Base-by-base conservation (phyloP, 2,797 vertebrate species). In the Coendou prehensilis region DNA sequence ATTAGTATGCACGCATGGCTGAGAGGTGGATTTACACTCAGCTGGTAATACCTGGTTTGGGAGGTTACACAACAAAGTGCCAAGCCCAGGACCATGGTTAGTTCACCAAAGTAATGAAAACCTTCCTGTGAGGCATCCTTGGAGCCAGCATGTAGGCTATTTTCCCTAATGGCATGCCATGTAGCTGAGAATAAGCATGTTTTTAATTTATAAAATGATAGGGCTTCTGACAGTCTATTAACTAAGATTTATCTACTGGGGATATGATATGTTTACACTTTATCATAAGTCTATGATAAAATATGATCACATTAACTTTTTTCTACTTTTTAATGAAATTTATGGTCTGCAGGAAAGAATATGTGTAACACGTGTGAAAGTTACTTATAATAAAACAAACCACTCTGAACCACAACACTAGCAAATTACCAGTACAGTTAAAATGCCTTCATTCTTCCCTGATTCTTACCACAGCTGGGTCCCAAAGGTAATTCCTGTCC, bases 181-280 rank as follows among this genome's bases (percentile, higher is more conserved):
- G 14, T 69, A 88, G 30, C 61, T 63, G 67, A 91, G 94, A 92
- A 75, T 90, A 79, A 91, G 9, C 28, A 28, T 84, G 52, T 80
- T 96, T 90, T 95, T 78, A 92, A 95, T 94, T 95, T 92, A 37
- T 95, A 85, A 97, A 93, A 88, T 50, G 9, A 78, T 90, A 85
- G 50, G 61, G 47, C 59, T 87, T 94, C 81, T 85, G 92, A 94
- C 17, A 89, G 59, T 81, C 52, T 93, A 71, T 89, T 91, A 91
- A 14, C 54, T 15, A 96, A 82, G 78, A 6, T 96, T 86, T 76
- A 33, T 95, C 52, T 76, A 82, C 69, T 45, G 76, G 94, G 63
- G 14, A 91, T 95, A 71, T 88, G 10, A 91, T 95, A 80, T 80
- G 15, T 83, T 91, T 92, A 94, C 22, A 23, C 33, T 90, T 89